Evolutionary conservation across 1,140 invertebrate species (phyloP), one percentile per base, ranked within the genome.

Genomic region (Papilio xuthus): DNA sequence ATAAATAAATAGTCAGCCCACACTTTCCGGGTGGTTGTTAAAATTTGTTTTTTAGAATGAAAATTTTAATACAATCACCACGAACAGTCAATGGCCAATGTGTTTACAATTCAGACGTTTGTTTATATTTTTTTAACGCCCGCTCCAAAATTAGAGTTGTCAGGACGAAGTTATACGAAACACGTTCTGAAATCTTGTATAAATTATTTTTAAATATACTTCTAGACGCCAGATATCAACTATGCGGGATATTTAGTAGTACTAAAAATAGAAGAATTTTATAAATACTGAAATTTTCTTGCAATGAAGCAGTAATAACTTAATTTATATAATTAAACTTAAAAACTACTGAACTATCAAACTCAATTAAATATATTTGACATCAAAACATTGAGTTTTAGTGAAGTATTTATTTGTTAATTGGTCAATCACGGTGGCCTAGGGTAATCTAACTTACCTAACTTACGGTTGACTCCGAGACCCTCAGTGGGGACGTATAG

Each of bases 1-100:
- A n/a, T 20, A n/a, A 56, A 20, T 20, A 1, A 20, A 63, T 12
- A 63, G 10, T 28, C 60, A 0, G 60, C 60, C 60, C 60, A 63
- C 60, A 63, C 60, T 63, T 63, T 63, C 60, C 60, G 60, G 60
- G 60, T 42, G 67, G 70, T 72, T 72, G 41, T 72, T 72, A 42
- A 72, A 72, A 72, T 50, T n/a, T 44, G 41, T 42, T 72, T 72
- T 72, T 72, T 72, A 26, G 20, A 72, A 72, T 72, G 37, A 72
- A 42, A 72, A 72, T 50, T 72, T 72, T 26, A 42, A 72, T 72
- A 44, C 70, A 72, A 72, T 72, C 70, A 12, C 41, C 4, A 26
- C 60, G 60, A 13, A 42, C 70, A 44, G 42, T 72, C 67, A 70
- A 47, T 72, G 41, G 70, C 41, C 41, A 72, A 72, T 72, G 70